Percentiles rank a stretch among this genome's conserved stretches.
Conservation (phyloP, 64 coral and sea anemone species). For the Anthopleura sola region DNA sequence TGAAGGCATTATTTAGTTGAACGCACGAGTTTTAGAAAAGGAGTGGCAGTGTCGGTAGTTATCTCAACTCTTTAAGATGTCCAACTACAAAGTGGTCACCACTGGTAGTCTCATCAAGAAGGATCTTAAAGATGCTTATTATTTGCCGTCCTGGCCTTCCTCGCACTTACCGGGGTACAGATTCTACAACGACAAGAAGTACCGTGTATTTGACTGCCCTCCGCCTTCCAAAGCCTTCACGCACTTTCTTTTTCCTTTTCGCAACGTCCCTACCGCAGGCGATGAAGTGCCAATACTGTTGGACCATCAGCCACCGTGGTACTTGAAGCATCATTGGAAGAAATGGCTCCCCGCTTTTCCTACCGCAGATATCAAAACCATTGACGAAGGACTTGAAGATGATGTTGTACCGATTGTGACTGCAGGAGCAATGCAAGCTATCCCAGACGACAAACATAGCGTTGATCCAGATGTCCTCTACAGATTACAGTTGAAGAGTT, state of each 20-base stretch:
- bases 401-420: conserved; percentile 23
- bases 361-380: background rate
- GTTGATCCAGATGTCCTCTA: conserved; percentile 25
- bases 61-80: background rate
- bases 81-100: background rate
- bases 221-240: background rate
- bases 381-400: conserved; percentile 32
- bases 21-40: too few relatives aligned
- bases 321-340: conserved; percentile 19
- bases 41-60: too few relatives aligned
- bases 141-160: conserved; percentile 2
- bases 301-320: background rate
- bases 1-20: background rate
- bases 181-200: conserved; percentile 32
- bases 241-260: background rate
- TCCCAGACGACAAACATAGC: conserved; percentile 14
- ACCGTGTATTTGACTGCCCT: conserved; percentile 30
- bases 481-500: conserved; percentile 14
- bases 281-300: conserved; percentile 17
- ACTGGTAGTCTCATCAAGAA: conserved; percentile 26
- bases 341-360: conserved; percentile 31
- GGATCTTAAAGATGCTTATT: conserved; percentile 24
- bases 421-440: conserved; percentile 13
- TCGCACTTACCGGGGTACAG: conserved; percentile 13
- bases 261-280: conserved; percentile 9